A percentile compares a stretch with the other conserved stretches of the same genome.
Evolutionary conservation across 2,113 vertebrate species (phyloP).

Genomic region (Limanda limanda): DNA sequence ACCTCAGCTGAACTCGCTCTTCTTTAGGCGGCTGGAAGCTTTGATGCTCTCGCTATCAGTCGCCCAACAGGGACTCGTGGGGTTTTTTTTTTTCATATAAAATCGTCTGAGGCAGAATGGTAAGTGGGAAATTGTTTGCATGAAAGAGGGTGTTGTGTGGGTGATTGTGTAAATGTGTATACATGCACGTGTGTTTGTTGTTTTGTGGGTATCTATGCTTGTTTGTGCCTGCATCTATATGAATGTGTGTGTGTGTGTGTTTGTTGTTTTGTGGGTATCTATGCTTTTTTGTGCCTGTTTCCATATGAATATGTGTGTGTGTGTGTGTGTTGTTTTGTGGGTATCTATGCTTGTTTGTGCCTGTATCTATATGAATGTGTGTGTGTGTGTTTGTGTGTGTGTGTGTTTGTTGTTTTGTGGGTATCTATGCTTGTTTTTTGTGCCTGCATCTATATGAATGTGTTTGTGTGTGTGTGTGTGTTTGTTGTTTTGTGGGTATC

Average conservation of each 20-base stretch:
- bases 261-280: too few relatives aligned
- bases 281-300: too few relatives aligned
- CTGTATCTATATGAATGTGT: too few relatives aligned
- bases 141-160: slow-evolving; percentile 13
- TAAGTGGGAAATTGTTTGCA: slow-evolving; percentile 41
- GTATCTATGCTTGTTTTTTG: too few relatives aligned
- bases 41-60: slow-evolving; percentile 53
- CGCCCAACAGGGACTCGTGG: slow-evolving; percentile 37
- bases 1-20: slow-evolving; percentile 55
- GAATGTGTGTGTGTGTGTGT: background rate
- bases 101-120: slow-evolving; percentile 25
- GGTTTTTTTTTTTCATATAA: background rate
- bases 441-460: too few relatives aligned
- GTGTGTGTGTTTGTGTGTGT: too few relatives aligned
- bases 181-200: background rate
- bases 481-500: background rate
- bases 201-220: background rate
- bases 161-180: background rate
- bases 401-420: too few relatives aligned
- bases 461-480: background rate
- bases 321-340: too few relatives aligned
- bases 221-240: background rate
- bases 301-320: too few relatives aligned
- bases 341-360: too few relatives aligned
- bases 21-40: slow-evolving; percentile 52